Conservation (phyloP, 1,140 invertebrate species). For the Drosophila nikananu region DNA sequence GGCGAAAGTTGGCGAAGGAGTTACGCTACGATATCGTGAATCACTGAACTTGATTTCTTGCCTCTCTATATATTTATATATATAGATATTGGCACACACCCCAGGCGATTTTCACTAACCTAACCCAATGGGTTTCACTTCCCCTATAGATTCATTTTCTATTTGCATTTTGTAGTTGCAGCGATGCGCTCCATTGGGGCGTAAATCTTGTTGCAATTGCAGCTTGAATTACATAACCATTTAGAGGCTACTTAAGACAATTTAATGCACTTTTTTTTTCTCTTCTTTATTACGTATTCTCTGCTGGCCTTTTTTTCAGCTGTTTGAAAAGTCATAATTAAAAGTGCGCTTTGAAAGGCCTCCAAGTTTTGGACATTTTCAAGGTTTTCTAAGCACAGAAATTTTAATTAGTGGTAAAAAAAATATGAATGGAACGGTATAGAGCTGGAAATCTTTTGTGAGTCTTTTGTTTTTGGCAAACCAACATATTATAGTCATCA, state of each 20-base stretch:
- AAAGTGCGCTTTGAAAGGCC: conserved; percentile 51
- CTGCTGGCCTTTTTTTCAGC: not conserved
- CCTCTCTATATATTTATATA: too few relatives aligned
- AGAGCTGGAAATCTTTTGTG: conserved; percentile 25
- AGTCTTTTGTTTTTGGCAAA: conserved; percentile 27
- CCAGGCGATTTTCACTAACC: conserved; percentile 4
- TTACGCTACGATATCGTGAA: conserved; percentile 24
- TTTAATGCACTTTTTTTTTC: conserved; percentile 19
- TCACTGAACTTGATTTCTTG: conserved; percentile 42
- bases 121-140: conserved; percentile 16
- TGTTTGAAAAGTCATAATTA: conserved; percentile 63
- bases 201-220: conserved; percentile 68
- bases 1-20: conserved; percentile 8
- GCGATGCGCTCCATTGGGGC: conserved; percentile 73
- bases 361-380: conserved; percentile 53
- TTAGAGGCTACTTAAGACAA: conserved; percentile 52
- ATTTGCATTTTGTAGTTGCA: conserved; percentile 44
- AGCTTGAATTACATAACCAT: conserved; percentile 55
- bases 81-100: not conserved
- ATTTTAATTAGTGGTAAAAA: conserved; percentile 50
- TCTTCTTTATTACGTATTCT: conserved; percentile 20
- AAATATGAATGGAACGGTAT: conserved; percentile 12
- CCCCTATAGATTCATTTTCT: conserved; percentile 28
- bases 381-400: conserved; percentile 50
- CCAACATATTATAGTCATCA: conserved; percentile 14